Percentiles rank a stretch among this genome's conserved stretches.
These are phyloP conservation scores for Mirza zaza DNA, from an alignment of 2,113 vertebrate species.

Conservation along the genomic window DNA sequence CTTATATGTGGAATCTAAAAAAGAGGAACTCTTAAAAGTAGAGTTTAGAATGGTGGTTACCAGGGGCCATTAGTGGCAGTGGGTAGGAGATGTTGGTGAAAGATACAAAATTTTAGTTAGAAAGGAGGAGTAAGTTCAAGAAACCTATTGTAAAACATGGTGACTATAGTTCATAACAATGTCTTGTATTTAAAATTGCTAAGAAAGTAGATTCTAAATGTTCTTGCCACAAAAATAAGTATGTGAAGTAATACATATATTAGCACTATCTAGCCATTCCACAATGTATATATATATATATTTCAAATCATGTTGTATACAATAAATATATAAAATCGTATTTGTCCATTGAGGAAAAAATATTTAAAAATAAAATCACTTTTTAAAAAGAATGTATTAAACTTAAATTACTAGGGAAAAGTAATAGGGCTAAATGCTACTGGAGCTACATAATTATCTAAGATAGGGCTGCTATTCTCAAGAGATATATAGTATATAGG, in stretches of 20 bases:
- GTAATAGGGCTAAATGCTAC: neutral
- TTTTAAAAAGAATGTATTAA: neutral
- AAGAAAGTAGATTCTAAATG: neutral
- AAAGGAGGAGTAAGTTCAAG: neutral
- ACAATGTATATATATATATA: neutral
- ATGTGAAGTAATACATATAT: neutral
- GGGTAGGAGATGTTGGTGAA: neutral
- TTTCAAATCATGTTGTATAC: neutral
- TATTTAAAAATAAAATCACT: neutral
- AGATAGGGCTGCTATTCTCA: neutral
- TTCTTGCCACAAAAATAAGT: neutral
- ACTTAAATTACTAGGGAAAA: neutral
- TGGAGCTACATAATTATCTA: neutral
- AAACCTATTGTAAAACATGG: neutral
- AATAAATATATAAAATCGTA: neutral
- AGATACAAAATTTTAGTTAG: neutral
- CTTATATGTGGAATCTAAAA: neutral
- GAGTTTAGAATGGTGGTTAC: neutral
- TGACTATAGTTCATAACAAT: neutral
- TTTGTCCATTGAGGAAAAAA: neutral
- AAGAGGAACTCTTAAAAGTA: neutral
- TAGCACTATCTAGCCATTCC: neutral
- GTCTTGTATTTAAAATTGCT: neutral
- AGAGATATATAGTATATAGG: neutral
- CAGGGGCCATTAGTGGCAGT: neutral